Conservation (phyloP, 2,888 invertebrate species). For the Lottia scabra region DNA sequence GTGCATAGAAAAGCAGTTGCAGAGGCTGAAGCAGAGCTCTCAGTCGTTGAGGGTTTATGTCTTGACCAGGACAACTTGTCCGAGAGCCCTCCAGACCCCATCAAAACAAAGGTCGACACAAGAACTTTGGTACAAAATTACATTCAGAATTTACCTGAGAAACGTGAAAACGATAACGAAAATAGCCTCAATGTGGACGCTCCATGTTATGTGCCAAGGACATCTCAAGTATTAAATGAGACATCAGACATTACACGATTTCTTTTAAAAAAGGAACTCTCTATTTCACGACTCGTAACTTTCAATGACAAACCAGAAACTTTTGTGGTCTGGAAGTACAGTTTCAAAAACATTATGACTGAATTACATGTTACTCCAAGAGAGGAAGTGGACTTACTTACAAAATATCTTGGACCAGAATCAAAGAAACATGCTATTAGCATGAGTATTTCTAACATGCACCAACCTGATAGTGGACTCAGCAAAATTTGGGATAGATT, state of each 20-base stretch:
- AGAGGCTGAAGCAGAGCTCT: too few species aligned
- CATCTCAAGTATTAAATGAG: too few species aligned
- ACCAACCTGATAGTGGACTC: not conserved
- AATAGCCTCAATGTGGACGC: not conserved
- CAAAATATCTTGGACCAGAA: slow-evolving; percentile 21
- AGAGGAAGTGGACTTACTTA: slow-evolving; percentile 20
- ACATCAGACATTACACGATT: not conserved
- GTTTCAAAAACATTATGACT: slow-evolving; percentile 15
- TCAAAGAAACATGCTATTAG: slow-evolving; percentile 10
- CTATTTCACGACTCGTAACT: slow-evolving; percentile 14
- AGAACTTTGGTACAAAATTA: too few species aligned
- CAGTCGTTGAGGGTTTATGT: too few species aligned
- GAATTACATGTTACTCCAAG: slow-evolving; percentile 8
- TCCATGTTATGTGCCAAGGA: not conserved
- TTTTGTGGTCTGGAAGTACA: slow-evolving; percentile 17
- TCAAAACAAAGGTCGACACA: too few species aligned
- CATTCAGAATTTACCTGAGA: too few species aligned
- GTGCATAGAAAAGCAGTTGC: too few species aligned
- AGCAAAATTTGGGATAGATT: slow-evolving; percentile 17
- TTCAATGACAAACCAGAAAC: slow-evolving; percentile 22
- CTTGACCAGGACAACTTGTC: too few species aligned
- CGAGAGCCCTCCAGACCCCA: too few species aligned
- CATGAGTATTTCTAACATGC: not conserved
- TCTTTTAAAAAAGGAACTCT: slow-evolving; percentile 12
- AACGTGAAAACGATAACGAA: not conserved